Conservation (phyloP, 92 coral and sea anemone genomes). For the Isaurus tuberculatus region DNA sequence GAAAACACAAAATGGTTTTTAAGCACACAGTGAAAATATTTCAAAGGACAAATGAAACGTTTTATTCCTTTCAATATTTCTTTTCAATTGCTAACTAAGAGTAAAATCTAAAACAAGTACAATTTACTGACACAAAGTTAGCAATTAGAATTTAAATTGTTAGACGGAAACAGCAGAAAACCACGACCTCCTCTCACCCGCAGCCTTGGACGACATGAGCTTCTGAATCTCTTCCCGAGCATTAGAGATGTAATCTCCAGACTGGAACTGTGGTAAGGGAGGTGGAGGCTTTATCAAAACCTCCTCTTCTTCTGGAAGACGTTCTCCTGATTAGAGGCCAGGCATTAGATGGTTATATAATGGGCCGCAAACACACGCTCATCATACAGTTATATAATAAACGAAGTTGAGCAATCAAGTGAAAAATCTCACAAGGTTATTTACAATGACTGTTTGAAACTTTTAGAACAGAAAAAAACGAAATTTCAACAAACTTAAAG, state of each 20-base stretch:
- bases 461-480: no score
- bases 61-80: no score
- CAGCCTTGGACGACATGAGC: conserved; percentile 39
- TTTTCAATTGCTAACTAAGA: not conserved
- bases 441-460: no score
- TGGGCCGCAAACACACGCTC: no score
- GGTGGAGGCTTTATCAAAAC: conserved; percentile 47
- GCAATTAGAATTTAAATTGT: not conserved
- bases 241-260: conserved; percentile 43
- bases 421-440: no score
- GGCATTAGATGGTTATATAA: conserved; percentile 13
- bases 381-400: no score
- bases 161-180: conserved; percentile 23
- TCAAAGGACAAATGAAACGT: no score
- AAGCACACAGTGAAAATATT: no score
- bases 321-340: conserved; percentile 40
- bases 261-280: conserved; percentile 49
- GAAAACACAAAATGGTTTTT: no score
- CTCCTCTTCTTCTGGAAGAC: conserved; percentile 49
- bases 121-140: not conserved
- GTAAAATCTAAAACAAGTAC: not conserved
- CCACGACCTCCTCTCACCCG: conserved; percentile 35
- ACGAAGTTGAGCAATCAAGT: no score
- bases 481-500: no score
- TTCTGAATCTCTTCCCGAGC: conserved; percentile 50